phyloP scores from a whole-genome alignment of 2,113 vertebrate genomes.

The Ophiodon elongatus region DNA sequence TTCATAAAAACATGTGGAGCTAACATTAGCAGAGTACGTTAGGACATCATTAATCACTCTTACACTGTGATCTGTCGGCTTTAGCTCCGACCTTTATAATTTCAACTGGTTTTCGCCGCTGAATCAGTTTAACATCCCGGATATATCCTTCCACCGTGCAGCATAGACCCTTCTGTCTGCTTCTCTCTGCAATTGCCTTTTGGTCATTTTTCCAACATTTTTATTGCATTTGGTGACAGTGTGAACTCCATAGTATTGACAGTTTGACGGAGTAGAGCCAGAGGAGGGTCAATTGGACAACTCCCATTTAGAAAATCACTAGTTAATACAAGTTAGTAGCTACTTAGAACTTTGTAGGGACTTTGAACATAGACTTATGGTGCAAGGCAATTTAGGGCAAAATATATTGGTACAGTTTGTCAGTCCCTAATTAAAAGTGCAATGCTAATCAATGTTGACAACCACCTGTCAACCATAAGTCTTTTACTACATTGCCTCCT shows the following conservation, averaged over 20 bases:
- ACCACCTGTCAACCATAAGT: slow-evolving; percentile 27
- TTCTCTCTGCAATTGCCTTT: not conserved
- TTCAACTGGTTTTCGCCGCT: not conserved
- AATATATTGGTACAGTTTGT: slow-evolving; percentile 2
- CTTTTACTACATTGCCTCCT: slow-evolving; percentile 16
- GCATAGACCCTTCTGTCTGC: no score
- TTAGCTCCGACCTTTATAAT: not conserved
- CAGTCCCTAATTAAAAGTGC: slow-evolving; percentile 32
- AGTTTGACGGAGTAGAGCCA: not conserved
- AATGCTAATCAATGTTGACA: slow-evolving; percentile 34
- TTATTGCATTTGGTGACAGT: not conserved
- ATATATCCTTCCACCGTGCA: no score
- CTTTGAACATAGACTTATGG: not conserved
- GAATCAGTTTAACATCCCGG: no score
- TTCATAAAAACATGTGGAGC: no score
- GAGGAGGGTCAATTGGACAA: not conserved
- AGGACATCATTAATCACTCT: not conserved
- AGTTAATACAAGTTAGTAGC: not conserved
- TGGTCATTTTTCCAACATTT: not conserved
- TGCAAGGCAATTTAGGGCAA: not conserved
- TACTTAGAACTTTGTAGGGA: not conserved
- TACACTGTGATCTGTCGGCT: not conserved
- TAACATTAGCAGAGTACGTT: no score
- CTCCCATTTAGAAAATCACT: no score
- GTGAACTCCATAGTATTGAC: not conserved